Evolutionary conservation across 2,113 vertebrate species (phyloP).

Genomic region (Orthochromis indermauri): DNA sequence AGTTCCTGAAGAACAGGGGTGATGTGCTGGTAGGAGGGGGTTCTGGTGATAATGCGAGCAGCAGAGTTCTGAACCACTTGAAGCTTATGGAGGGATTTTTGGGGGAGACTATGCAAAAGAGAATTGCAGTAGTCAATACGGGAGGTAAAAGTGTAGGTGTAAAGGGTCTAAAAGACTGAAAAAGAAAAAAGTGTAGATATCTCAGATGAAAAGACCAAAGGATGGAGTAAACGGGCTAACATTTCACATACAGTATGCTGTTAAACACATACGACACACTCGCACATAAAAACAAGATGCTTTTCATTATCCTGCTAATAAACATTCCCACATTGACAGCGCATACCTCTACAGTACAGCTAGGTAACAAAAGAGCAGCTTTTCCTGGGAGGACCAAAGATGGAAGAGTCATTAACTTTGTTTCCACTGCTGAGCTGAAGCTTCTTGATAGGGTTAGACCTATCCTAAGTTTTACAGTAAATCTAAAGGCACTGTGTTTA

Average conservation of each 20-base stretch:
- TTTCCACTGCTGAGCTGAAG: background rate
- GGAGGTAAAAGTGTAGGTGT: background rate
- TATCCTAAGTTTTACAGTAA: background rate
- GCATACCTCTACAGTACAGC: background rate
- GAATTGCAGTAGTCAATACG: no score
- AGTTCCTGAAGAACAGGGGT: no score
- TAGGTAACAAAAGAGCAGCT: slow-evolving; percentile 1
- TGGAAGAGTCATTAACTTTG: background rate
- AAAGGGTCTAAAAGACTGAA: background rate
- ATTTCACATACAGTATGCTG: background rate
- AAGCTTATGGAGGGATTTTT: no score
- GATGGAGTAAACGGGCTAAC: background rate
- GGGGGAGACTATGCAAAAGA: no score
- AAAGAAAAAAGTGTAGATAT: background rate
- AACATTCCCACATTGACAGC: background rate
- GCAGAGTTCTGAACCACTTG: no score
- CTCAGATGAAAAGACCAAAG: background rate
- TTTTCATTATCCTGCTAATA: background rate
- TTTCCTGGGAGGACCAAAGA: background rate
- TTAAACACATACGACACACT: background rate
- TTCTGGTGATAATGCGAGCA: no score
- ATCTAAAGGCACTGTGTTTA: background rate
- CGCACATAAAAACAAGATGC: background rate
- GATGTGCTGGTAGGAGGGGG: no score
- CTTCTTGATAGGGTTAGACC: background rate